Base-by-base conservation (phyloP, 1,140 invertebrate species). In the Nasonia longicornis region DNA sequence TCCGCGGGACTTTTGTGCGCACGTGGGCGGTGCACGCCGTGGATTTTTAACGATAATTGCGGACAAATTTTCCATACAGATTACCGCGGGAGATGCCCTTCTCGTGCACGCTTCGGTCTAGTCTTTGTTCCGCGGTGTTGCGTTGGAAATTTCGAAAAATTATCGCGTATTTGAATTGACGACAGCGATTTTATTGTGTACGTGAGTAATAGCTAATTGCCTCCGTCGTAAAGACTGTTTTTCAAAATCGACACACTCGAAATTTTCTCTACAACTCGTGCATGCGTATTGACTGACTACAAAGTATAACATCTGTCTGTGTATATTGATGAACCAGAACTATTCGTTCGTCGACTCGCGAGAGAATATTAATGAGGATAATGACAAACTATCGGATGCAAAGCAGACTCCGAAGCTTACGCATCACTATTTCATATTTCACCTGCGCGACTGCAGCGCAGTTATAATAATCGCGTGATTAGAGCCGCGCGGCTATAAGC, bases 401-500 rank as follows among this genome's bases (percentile, higher is more conserved):
- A 71, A 70, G 42, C 3, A 4, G 35, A 42, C 35, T 71, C 3
- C 35, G 12, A 71, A 71, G 4, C 31, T 38, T 16, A n/a, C 70
- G 38, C 70, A 38, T 72, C 45, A 72, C 20, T 11, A 48, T 45
- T 71, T 67, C 29, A 20, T 48, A 16, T 77, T 69, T 77, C 26
- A 35, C 45, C 70, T 70, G 66, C 76, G 45, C 38, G 76, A 31
- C 69, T 16, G 12, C 26, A 26, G 26, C 64, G 74, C 7, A 69
- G 66, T 70, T 78, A 48, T 48, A 14, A 48, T 48, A 78, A 78
- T 48, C 67, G 29, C 22, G 22, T 20, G 76, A 78, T 78, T 78
- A 78, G 66, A 78, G 31, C 22, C 66, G 26, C 26, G 26, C 26
- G n/a, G 75, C 64, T 10, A 70, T 38, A 71, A 8, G 66, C 29